Evolutionary conservation across 2,113 vertebrate genomes (phyloP).

Genomic region (Plestiodon gilberti): DNA sequence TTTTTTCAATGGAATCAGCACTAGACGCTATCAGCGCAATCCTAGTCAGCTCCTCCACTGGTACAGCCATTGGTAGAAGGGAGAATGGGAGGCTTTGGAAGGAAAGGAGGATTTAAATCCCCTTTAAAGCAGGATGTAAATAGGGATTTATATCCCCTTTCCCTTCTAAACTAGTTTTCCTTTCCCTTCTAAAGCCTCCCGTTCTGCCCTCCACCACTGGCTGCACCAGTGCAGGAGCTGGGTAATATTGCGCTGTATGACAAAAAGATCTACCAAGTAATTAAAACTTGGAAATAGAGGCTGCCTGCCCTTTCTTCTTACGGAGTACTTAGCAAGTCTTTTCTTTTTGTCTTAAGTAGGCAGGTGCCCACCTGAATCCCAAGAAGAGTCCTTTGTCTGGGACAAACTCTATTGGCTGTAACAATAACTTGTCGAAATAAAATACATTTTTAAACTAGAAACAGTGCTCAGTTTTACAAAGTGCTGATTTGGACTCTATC

Average conservation of each 20-base stretch:
- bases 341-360: slow-evolving; percentile 36
- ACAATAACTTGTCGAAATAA: not conserved
- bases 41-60: no score
- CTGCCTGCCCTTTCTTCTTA: slow-evolving; percentile 19
- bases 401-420: not conserved
- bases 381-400: slow-evolving; percentile 42
- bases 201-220: no score
- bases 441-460: not conserved
- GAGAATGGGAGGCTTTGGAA: no score
- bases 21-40: no score
- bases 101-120: no score
- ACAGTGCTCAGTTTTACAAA: not conserved
- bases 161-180: no score
- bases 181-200: no score
- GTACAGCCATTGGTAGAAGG: no score
- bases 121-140: no score
- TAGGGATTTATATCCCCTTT: no score
- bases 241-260: no score
- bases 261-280: slow-evolving; percentile 35
- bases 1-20: slow-evolving; percentile 36
- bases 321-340: slow-evolving; percentile 45
- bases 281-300: slow-evolving; percentile 61
- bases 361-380: slow-evolving; percentile 18
- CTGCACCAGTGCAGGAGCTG: no score
- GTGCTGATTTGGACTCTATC: not conserved